Percentiles rank a stretch among this genome's conserved stretches.
These are phyloP conservation scores for Sciurus vulgaris DNA, from an alignment of 2,797 vertebrate species.

Conservation along the genomic window DNA sequence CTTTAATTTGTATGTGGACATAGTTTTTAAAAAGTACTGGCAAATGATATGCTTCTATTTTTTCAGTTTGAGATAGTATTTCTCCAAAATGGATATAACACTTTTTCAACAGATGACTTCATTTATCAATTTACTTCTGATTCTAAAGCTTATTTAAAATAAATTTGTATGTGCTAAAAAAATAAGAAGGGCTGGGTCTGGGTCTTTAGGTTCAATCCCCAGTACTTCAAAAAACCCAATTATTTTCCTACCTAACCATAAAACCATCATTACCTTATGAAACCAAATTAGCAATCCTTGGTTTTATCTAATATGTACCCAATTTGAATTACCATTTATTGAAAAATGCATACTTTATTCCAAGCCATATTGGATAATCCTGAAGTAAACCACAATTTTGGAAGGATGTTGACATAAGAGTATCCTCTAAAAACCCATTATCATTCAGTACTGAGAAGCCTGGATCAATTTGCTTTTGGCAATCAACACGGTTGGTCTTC, in stretches of 20 bases:
- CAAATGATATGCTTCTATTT: constrained; percentile 13
- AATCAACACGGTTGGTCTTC: not conserved
- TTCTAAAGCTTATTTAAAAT: constrained; percentile 55
- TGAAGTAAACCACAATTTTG: not conserved
- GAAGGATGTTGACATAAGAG: not conserved
- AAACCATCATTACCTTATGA: not conserved
- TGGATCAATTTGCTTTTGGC: not conserved
- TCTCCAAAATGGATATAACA: not conserved
- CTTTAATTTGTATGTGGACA: constrained; percentile 56
- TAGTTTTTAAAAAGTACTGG: constrained; percentile 60
- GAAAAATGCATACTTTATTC: not conserved
- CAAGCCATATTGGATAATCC: not conserved
- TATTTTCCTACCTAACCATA: not conserved
- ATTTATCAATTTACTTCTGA: constrained; percentile 53
- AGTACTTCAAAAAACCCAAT: no score
- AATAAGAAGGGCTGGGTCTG: no score
- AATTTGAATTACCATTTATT: not conserved
- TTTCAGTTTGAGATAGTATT: constrained; percentile 17
- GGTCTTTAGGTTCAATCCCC: no score
- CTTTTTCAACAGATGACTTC: constrained; percentile 51
- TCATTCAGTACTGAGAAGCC: not conserved
- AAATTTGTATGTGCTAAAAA: constrained; percentile 12
- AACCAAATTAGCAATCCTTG: not conserved
- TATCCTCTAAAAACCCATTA: not conserved
- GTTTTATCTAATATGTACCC: not conserved